These are phyloP conservation scores for Sandelia bainsii DNA, from an alignment of 2,797 vertebrate genomes.

Conservation along the genomic window DNA sequence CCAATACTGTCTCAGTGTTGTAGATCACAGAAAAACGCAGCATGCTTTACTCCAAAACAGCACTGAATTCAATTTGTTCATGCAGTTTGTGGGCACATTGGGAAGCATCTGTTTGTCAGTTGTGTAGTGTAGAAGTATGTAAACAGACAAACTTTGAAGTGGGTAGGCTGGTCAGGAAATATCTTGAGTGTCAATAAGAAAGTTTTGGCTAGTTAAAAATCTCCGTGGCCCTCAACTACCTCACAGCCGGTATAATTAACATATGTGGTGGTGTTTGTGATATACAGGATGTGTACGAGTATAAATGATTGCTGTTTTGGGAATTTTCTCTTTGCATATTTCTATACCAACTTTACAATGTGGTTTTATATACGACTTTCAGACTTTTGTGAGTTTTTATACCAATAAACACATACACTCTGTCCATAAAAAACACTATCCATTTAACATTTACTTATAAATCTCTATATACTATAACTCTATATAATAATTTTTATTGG, in stretches of 20 bases:
- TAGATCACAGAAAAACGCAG: background rate
- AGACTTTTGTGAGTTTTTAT: too few relatives aligned
- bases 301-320: background rate
- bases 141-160: background rate
- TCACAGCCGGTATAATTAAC: background rate
- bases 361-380: too few relatives aligned
- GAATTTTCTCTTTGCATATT: too few relatives aligned
- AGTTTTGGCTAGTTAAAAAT: background rate
- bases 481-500: too few relatives aligned
- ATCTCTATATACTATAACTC: too few relatives aligned
- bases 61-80: background rate
- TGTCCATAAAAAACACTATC: too few relatives aligned
- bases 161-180: background rate
- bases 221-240: background rate
- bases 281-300: background rate
- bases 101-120: background rate
- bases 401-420: too few relatives aligned
- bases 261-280: background rate
- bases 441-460: too few relatives aligned
- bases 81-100: background rate
- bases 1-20: background rate
- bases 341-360: background rate
- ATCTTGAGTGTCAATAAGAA: background rate
- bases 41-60: background rate
- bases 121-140: background rate